These are phyloP conservation scores for Acleris cristana DNA, from an alignment of 2,888 invertebrate genomes.

Conservation along the genomic window DNA sequence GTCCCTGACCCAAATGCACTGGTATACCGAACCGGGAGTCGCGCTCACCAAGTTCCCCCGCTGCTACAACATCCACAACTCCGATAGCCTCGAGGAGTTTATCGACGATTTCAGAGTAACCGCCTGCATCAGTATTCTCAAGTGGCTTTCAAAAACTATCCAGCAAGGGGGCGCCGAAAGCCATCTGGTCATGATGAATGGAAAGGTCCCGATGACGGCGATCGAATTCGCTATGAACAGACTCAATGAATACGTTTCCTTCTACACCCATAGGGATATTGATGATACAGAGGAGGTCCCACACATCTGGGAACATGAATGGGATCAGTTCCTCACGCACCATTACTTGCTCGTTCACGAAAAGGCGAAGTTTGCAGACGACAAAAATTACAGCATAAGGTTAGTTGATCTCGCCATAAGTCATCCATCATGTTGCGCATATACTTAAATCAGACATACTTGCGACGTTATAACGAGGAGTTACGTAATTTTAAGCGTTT, in stretches of 20 bases:
- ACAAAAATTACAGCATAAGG: conserved; percentile 67
- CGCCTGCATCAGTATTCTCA: conserved; percentile 92
- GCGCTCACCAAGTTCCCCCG: conserved; percentile 93
- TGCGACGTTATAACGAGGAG: conserved; percentile 12
- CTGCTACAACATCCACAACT: conserved; percentile 92
- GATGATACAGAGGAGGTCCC: conserved; percentile 88
- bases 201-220: conserved; percentile 89
- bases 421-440: conserved; percentile 8
- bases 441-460: conserved; percentile 20
- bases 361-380: conserved; percentile 79
- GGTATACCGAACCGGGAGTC: conserved; percentile 92
- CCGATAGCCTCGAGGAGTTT: conserved; percentile 92
- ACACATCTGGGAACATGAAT: conserved; percentile 92
- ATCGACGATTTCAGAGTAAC: conserved; percentile 95
- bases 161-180: conserved; percentile 80
- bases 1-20: conserved; percentile 91
- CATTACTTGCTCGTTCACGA: conserved; percentile 87
- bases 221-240: conserved; percentile 93
- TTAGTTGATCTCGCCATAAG: conserved; percentile 45
- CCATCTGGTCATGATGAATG: conserved; percentile 80
- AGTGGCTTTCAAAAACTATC: conserved; percentile 87
- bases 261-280: conserved; percentile 89
- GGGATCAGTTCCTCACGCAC: conserved; percentile 93
- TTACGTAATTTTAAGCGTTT: conserved; percentile 29
- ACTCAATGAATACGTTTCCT: conserved; percentile 89